A percentile compares a stretch with the other conserved stretches of the same genome.
phyloP scores from a whole-genome alignment of 2,113 vertebrate species.

The Spea multiplicata region DNA sequence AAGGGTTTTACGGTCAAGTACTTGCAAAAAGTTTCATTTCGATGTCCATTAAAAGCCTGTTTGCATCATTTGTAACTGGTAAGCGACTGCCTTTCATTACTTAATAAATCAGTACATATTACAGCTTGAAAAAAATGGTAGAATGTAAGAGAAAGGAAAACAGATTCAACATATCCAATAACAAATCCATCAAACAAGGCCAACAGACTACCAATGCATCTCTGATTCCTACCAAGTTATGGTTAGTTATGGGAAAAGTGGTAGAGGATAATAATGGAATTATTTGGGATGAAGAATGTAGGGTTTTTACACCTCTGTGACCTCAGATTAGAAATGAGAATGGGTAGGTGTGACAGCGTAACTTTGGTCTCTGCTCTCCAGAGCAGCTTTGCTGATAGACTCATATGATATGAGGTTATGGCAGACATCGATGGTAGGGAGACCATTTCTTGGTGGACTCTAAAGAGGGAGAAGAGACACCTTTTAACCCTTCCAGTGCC shows the following conservation, averaged over 20 bases:
- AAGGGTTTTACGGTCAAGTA: conserved; percentile 4
- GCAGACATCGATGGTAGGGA: too few species aligned
- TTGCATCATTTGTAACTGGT: neutral
- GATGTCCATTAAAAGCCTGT: conserved; percentile 5
- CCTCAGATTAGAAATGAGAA: too few species aligned
- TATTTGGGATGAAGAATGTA: too few species aligned
- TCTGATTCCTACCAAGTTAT: neutral
- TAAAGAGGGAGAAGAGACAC: too few species aligned
- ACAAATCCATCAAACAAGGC: neutral
- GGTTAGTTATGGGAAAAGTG: neutral
- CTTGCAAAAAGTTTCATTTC: neutral
- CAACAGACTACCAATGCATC: neutral
- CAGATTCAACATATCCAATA: neutral
- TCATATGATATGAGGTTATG: too few species aligned
- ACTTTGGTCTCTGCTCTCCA: too few species aligned
- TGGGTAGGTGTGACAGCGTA: too few species aligned
- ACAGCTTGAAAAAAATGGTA: neutral
- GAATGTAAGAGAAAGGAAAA: neutral
- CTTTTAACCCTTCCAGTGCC: too few species aligned
- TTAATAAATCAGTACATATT: conserved; percentile 3
- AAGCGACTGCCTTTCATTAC: neutral
- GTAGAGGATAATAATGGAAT: too few species aligned
- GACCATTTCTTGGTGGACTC: too few species aligned
- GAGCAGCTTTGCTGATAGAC: too few species aligned
- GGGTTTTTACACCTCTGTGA: too few species aligned